A percentile compares a stretch with the other conserved stretches of the same genome.
Conservation (phyloP, 2,888 invertebrate genomes). For the Prenolepis imparis region DNA sequence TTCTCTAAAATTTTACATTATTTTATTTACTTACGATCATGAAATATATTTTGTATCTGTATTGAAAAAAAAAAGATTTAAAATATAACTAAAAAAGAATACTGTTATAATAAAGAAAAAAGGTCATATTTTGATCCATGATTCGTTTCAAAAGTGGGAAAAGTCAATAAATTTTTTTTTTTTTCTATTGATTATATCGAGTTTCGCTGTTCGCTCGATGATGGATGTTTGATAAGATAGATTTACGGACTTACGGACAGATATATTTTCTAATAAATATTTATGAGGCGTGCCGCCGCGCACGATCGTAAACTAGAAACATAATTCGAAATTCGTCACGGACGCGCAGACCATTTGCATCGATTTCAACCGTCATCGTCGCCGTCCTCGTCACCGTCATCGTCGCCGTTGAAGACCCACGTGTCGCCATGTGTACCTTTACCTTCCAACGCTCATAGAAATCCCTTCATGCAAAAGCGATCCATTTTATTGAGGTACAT, state of each 20-base stretch:
- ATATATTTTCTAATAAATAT: conserved; percentile 56
- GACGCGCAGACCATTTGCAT: conserved; percentile 53
- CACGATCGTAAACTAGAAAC: conserved; percentile 55
- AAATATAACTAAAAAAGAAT: not conserved
- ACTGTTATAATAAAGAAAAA: not conserved
- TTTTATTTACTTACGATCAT: not conserved
- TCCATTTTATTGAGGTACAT: conserved; percentile 38
- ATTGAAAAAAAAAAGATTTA: not conserved
- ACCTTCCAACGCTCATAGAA: not conserved
- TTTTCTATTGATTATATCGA: conserved; percentile 29
- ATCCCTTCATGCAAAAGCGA: conserved; percentile 3
- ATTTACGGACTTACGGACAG: conserved; percentile 45
- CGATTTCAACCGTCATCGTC: conserved; percentile 47
- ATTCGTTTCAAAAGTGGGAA: not conserved
- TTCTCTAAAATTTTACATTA: not conserved
- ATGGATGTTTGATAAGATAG: conserved; percentile 30
- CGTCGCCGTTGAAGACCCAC: conserved; percentile 31
- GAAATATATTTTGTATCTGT: not conserved
- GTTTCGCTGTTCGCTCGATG: not conserved
- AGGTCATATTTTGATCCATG: not conserved
- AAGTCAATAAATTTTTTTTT: not conserved
- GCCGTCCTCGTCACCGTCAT: not conserved
- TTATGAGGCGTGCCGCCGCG: conserved; percentile 46
- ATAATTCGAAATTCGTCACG: conserved; percentile 57
- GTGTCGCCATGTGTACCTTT: conserved; percentile 25